A percentile compares a stretch with the other conserved stretches of the same genome.
These are phyloP conservation scores for Haliclona indistincta DNA, from an alignment of 37 sponge, comb jelly and placozoan species.

Conservation along the genomic window DNA sequence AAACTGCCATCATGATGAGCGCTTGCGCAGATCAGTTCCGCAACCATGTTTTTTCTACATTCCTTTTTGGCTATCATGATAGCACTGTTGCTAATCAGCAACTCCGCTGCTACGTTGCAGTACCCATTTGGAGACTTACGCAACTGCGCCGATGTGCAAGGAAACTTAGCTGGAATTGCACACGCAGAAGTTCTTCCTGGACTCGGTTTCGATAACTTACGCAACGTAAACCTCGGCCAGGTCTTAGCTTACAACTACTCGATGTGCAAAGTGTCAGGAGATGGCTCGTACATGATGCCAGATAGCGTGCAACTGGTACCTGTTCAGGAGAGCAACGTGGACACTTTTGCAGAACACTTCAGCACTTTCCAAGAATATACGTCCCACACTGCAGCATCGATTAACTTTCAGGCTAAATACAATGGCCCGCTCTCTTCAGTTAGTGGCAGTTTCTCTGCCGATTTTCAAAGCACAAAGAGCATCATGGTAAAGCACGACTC, in stretches of 20 bases:
- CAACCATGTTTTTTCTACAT: no score
- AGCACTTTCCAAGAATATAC: constrained; percentile 58
- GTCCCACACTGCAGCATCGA: constrained; percentile 42
- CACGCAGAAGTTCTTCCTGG: constrained; percentile 75
- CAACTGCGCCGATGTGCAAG: constrained; percentile 49
- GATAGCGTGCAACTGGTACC: constrained; percentile 52
- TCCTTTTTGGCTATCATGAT: no score
- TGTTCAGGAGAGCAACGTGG: constrained; percentile 47
- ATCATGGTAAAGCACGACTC: constrained; percentile 38
- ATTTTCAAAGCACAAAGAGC: constrained; percentile 35
- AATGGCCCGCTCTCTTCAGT: constrained; percentile 33
- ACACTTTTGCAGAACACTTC: constrained; percentile 49
- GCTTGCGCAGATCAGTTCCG: no score
- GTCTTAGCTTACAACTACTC: constrained; percentile 56
- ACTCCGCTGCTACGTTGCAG: no score
- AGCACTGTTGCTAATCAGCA: no score
- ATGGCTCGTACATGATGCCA: constrained; percentile 69
- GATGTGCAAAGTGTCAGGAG: constrained; percentile 49
- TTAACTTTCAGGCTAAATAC: constrained; percentile 49
- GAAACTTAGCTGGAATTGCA: constrained; percentile 22
- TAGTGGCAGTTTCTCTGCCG: constrained; percentile 60
- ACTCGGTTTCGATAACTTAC: constrained; percentile 70
- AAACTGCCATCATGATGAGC: no score
- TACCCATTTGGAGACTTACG: constrained; percentile 64
- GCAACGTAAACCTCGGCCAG: constrained; percentile 67